Conservation (phyloP, 2,113 vertebrate species). For the Speoplatyrhinus poulsoni region DNA sequence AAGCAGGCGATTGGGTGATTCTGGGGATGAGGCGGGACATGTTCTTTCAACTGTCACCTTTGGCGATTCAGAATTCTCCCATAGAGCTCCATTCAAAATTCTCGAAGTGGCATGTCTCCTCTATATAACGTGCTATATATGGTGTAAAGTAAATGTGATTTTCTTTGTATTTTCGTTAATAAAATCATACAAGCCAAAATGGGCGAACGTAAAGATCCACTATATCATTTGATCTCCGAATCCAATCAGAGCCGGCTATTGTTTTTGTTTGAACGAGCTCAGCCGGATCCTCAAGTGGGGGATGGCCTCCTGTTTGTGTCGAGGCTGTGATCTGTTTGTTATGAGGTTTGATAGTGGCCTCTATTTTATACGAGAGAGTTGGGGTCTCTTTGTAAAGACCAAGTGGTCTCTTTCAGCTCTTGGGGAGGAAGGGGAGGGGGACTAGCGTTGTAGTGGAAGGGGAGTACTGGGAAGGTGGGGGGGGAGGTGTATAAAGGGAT, state of each 20-base stretch:
- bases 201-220: conserved; percentile 38
- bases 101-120: too few species aligned
- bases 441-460: conserved; percentile 2
- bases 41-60: too few species aligned
- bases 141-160: conserved; percentile 41
- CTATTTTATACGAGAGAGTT: conserved; percentile 56
- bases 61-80: too few species aligned
- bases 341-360: conserved; percentile 62
- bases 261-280: conserved; percentile 51
- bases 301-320: conserved; percentile 36
- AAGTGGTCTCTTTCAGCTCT: conserved; percentile 73
- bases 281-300: conserved; percentile 42
- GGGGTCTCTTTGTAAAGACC: conserved; percentile 70
- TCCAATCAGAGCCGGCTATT: conserved; percentile 33
- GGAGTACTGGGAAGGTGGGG: conserved; percentile 2
- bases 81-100: too few species aligned
- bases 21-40: too few species aligned
- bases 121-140: not conserved
- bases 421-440: not conserved
- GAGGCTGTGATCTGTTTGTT: conserved; percentile 57
- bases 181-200: conserved; percentile 42
- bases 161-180: conserved; percentile 35
- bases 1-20: too few species aligned
- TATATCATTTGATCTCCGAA: conserved; percentile 37
- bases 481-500: conserved; percentile 57